Base-by-base conservation (phyloP, 2,797 vertebrate species). In the Anguilla marmorata region DNA sequence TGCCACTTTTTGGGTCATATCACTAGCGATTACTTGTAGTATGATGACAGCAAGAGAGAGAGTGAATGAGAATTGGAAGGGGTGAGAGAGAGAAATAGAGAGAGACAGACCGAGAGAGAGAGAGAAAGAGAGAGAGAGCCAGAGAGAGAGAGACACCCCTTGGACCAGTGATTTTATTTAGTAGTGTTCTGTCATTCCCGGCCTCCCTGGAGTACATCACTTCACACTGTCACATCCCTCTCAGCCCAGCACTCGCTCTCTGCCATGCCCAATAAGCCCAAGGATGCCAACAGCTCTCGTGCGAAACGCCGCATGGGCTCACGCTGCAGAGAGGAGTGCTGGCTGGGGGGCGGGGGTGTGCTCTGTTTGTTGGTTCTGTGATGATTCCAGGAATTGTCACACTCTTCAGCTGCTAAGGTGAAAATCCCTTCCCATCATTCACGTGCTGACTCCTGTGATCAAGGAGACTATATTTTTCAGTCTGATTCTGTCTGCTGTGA, bases 81-180 rank as follows among this genome's bases (percentile, higher is more conserved):
- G 69, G 80, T 12, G 58, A 72, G 37, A 2, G 21, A 50, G 54
- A 56, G 45, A 88, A 87, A 89, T 83, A 66, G 90, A 60, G 66
- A 79, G 85, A 79, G 60, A n/a, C 45, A 86, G 76, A 85, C 58
- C 52, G 60, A 79, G 52, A 72, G 80, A 85, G 84, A 30, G 50
- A 76, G 45, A 21, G 27, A 58, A 5, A 54, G 48, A 87, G 87
- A 89, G 80, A 69, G 90, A 66, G 66, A 66, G 85, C 41, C 41
- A 45, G 41, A 45, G 19, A 24, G 24, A 79, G 19, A 7, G 58
- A 88, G 60, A 87, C 90, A 87, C 69, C 86, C 54, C 88, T 30
- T 69, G 90, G 90, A 90, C 91, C 92, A 93, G 92, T 90, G 88
- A 89, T 90, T 92, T 92, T 86, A 93, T 91, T 93, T 90, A 92